Percentiles rank a stretch among this genome's conserved stretches.
Evolutionary conservation across 2,113 vertebrate genomes (phyloP).

Genomic region (Takifugu flavidus): DNA sequence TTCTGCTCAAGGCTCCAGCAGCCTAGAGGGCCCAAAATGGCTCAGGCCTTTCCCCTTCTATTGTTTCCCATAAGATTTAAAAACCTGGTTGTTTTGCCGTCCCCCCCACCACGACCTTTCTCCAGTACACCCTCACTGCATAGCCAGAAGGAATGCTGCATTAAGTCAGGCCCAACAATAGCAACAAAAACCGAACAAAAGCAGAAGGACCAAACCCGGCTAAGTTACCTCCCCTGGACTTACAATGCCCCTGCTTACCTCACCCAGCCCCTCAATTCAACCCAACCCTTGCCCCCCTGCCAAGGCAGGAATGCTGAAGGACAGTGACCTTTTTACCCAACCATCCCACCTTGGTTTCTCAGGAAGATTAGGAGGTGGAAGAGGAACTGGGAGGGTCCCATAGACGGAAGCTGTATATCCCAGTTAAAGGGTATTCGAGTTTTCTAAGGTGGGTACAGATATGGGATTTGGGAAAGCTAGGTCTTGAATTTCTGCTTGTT

Average conservation of each 20-base stretch:
- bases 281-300: conserved; percentile 67
- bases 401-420: conserved; percentile 19
- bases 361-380: conserved; percentile 67
- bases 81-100: conserved; percentile 46
- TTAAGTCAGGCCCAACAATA: conserved; percentile 70
- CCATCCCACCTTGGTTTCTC: conserved; percentile 67
- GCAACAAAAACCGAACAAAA: conserved; percentile 71
- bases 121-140: conserved; percentile 26
- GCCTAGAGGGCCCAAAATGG: conserved; percentile 22
- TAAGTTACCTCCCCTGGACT: conserved; percentile 57
- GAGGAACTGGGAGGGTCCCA: conserved; percentile 59
- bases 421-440: conserved; percentile 31
- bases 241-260: conserved; percentile 67
- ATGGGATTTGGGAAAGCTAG: conserved; percentile 29
- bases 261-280: conserved; percentile 48
- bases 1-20: conserved; percentile 41
- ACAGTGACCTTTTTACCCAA: conserved; percentile 61
- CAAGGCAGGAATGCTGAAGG: conserved; percentile 62
- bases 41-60: conserved; percentile 48
- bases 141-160: conserved; percentile 58
- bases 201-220: conserved; percentile 53
- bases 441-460: conserved; percentile 39
- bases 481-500: conserved; percentile 49
- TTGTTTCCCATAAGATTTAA: conserved; percentile 61
- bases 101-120: conserved; percentile 39